phyloP scores from a whole-genome alignment of 2,797 vertebrate species.

The Adelosebastes latens region DNA sequence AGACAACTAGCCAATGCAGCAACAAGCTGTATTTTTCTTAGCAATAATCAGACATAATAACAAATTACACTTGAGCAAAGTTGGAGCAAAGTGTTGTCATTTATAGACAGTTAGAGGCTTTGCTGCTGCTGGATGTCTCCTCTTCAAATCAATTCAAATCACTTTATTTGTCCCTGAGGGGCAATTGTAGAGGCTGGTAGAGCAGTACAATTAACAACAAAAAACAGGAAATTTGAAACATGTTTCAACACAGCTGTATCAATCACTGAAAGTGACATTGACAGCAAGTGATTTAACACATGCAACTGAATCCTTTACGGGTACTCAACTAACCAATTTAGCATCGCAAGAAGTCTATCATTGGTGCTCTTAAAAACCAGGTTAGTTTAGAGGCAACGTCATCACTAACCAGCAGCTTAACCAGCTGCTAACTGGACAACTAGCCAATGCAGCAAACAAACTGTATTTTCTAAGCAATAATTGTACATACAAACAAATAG shows the following conservation, averaged over 20 bases:
- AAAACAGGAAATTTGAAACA: no score
- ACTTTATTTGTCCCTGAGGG: no score
- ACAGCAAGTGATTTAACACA: conserved; percentile 10
- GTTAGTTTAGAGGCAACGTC: conserved; percentile 57
- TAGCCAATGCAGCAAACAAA: background rate
- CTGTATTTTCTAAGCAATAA: accelerated
- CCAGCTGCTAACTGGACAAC: conserved; percentile 58
- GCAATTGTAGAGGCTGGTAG: no score
- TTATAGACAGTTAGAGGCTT: background rate
- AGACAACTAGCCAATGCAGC: conserved; percentile 7
- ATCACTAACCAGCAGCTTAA: conserved; percentile 55
- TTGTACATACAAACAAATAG: accelerated
- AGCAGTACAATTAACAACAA: background rate
- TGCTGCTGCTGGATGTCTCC: background rate
- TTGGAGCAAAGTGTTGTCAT: background rate
- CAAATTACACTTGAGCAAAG: background rate
- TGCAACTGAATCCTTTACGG: accelerated
- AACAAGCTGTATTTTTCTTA: background rate
- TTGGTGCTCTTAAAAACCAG: background rate
- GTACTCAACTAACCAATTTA: no score
- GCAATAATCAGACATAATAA: accelerated
- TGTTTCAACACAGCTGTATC: background rate
- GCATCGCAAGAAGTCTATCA: no score
- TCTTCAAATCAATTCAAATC: no score
- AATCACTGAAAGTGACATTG: conserved; percentile 52